Percentiles rank a stretch among this genome's conserved stretches.
phyloP scores from a whole-genome alignment of 2,797 vertebrate genomes.

The Ispidina picta region DNA sequence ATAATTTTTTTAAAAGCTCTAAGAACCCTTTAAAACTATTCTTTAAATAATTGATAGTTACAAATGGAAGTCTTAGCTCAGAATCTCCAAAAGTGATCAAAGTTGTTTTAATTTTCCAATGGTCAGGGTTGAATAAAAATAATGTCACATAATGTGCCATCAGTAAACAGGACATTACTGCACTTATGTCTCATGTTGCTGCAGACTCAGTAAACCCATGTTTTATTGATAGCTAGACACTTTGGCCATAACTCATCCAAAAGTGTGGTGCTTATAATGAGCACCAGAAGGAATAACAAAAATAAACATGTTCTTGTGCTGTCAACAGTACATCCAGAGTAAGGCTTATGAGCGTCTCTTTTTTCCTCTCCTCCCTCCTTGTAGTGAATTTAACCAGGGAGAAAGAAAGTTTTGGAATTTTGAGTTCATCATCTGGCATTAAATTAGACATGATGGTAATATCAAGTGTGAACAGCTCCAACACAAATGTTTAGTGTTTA shows the following conservation, averaged over 20 bases:
- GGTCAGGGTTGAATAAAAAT: slow-evolving; percentile 71
- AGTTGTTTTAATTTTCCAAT: slow-evolving; percentile 75
- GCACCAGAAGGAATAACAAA: slow-evolving; percentile 56
- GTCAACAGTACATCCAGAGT: background rate
- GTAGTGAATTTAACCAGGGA: background rate
- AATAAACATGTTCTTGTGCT: slow-evolving; percentile 36
- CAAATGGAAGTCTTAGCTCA: slow-evolving; percentile 77
- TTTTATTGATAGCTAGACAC: slow-evolving; percentile 19
- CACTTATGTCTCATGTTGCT: slow-evolving; percentile 10
- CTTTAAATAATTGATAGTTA: slow-evolving; percentile 83
- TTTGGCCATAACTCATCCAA: background rate
- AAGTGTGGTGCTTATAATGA: slow-evolving; percentile 22
- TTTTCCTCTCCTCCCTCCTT: background rate
- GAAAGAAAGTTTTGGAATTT: background rate
- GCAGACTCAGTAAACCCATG: slow-evolving; percentile 18
- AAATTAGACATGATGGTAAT: background rate
- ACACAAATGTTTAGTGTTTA: background rate
- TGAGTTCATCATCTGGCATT: background rate
- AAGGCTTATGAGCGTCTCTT: background rate
- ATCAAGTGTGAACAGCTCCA: background rate
- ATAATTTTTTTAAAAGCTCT: slow-evolving; percentile 54
- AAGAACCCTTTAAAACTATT: slow-evolving; percentile 75
- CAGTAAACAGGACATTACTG: slow-evolving; percentile 50
- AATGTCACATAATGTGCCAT: slow-evolving; percentile 53
- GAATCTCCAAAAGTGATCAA: slow-evolving; percentile 78